These are phyloP conservation scores for Anodontia alba DNA, from an alignment of 2,888 invertebrate genomes.

Conservation along the genomic window DNA sequence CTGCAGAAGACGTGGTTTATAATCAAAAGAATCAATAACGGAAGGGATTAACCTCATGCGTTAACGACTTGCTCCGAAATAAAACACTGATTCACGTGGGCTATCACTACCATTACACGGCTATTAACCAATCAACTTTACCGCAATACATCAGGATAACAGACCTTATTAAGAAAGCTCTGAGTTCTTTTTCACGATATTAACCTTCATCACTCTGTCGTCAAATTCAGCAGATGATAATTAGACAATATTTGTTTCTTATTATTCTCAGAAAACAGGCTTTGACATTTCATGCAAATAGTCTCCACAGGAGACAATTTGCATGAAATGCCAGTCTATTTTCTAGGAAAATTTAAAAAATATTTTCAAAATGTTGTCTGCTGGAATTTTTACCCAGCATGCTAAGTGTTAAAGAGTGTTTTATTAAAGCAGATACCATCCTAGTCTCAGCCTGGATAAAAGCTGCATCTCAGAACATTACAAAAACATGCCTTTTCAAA, in stretches of 20 bases:
- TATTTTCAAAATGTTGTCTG: no score
- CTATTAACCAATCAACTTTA: constrained; percentile 1
- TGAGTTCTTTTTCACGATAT: not conserved
- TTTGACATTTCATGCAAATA: no score
- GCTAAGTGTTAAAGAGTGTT: constrained; percentile 6
- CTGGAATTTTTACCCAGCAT: no score
- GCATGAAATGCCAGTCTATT: no score
- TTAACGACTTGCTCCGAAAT: constrained; percentile 14
- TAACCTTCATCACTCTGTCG: no score
- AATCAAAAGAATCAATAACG: constrained; percentile 48
- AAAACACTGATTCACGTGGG: constrained; percentile 20
- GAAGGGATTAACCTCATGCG: constrained; percentile 36
- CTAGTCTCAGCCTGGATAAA: not conserved
- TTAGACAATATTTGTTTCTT: no score
- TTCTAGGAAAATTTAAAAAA: no score
- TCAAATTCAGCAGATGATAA: no score
- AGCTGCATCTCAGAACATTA: not conserved
- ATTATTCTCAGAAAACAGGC: no score
- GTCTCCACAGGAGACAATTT: no score
- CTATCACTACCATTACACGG: not conserved
- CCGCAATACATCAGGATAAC: constrained; percentile 11
- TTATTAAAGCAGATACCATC: not conserved
- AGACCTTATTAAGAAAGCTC: constrained; percentile 14
- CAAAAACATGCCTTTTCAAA: no score
- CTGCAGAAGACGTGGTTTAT: constrained; percentile 35